Evolutionary conservation across 2,113 vertebrate genomes (phyloP), one percentile per base, ranked within the genome.

Genomic region (Micronisus gabar): DNA sequence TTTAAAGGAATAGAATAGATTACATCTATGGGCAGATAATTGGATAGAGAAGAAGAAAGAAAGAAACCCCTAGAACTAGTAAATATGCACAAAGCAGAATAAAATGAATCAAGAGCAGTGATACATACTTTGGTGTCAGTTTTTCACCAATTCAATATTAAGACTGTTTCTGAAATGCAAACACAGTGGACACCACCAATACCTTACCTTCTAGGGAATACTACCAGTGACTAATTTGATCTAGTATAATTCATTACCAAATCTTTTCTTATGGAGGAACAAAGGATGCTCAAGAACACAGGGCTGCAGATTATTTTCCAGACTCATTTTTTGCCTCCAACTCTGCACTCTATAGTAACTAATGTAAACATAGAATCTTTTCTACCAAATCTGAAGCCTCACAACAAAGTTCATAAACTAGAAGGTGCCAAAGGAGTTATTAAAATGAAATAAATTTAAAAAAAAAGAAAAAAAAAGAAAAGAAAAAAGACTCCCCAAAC

Each of bases 381-480:
- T 81, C 65, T 86, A 53, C 6, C 10, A 4, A 47, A 58, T 41
- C 29, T 81, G 58, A 86, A 82, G 22, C 38, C 47, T 90, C 58
- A 73, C 38, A 72, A 3, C 43, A 58, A 66, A 87, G 27, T 27
- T 89, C 25, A 43, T 48, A 36, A 81, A 82, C n/a, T 67, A 75
- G 63, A 59, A 90, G 41, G 21, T 58, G 15, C 9, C n/a, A 83
- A 58, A 70, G 53, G 18, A n/a, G 27, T 65, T 56, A 74, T 3
- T 72, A 32, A 62, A 78, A 74, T 53, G 11, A 72, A 7, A 34
- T 18, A 15, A 41, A 27, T 20, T 9, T 6, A 29, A n/a, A 52
- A 48, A 16, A 19, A 1, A n/a, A n/a, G n/a, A 11, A 16, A 19
- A 1, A 10, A 29, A 81, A 79, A 16, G 0, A 8, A 66, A 52